Conservation (phyloP, 2,888 invertebrate genomes). For the Slavum lentiscoides region DNA sequence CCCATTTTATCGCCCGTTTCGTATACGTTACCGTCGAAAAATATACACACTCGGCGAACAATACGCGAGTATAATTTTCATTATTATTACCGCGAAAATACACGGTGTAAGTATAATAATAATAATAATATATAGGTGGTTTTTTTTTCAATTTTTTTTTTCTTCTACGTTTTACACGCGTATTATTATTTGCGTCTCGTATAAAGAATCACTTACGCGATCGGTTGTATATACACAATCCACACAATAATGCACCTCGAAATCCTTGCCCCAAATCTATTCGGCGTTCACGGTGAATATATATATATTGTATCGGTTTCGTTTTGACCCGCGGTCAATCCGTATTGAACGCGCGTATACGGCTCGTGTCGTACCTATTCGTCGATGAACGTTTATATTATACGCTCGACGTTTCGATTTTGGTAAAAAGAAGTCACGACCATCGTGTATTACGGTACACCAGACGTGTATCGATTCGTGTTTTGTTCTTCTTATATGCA, state of each 20-base stretch:
- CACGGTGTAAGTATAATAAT: background rate
- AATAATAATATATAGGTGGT: background rate
- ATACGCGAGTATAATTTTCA: background rate
- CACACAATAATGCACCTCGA: background rate
- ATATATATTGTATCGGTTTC: background rate
- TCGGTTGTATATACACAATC: no score
- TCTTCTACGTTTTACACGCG: background rate
- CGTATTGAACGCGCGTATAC: background rate
- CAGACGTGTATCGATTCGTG: no score
- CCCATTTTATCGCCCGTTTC: slow-evolving; percentile 9
- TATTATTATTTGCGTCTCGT: background rate
- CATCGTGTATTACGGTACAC: no score
- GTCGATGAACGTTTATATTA: background rate
- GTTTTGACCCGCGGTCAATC: slow-evolving; percentile 24
- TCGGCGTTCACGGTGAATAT: background rate
- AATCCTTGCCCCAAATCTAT: slow-evolving; percentile 41
- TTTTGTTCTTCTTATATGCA: no score
- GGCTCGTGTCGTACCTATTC: background rate
- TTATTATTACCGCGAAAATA: background rate
- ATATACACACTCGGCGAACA: background rate
- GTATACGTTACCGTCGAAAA: slow-evolving; percentile 1
- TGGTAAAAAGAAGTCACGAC: no score
- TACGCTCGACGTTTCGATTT: slow-evolving; percentile 13
- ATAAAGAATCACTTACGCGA: background rate
- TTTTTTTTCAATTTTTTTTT: background rate